Evolutionary conservation across 2,888 invertebrate species (phyloP).

Genomic region (Nymphalis c-album): DNA sequence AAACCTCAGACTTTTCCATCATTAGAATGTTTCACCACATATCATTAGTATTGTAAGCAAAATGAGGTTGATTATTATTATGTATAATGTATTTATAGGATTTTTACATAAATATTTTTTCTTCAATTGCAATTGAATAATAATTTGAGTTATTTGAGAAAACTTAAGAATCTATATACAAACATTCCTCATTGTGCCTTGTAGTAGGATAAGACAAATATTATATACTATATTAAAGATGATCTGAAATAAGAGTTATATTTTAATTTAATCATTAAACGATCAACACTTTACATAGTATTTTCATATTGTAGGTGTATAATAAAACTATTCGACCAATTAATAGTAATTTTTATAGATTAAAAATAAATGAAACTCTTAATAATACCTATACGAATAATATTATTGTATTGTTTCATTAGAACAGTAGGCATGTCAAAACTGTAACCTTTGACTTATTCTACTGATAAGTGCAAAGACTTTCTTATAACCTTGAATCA

Average conservation of each 20-base stretch:
- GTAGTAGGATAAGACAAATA: not conserved
- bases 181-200: slow-evolving; percentile 17
- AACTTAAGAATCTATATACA: not conserved
- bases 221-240: slow-evolving; percentile 13
- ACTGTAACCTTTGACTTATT: too few species aligned
- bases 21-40: slow-evolving; percentile 75
- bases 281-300: too few species aligned
- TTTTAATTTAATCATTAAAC: not conserved
- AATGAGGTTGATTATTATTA: not conserved
- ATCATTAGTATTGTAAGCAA: slow-evolving; percentile 2
- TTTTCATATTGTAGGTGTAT: too few species aligned
- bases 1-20: slow-evolving; percentile 95
- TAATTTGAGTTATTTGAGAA: not conserved
- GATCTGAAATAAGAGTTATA: not conserved
- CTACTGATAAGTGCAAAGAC: too few species aligned
- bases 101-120: not conserved
- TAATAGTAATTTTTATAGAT: too few species aligned
- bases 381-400: too few species aligned
- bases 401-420: too few species aligned
- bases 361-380: too few species aligned
- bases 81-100: not conserved
- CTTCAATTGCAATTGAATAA: not conserved
- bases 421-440: too few species aligned
- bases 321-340: too few species aligned
- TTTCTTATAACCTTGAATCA: too few species aligned